Evolutionary conservation across 2,888 invertebrate species (phyloP), one percentile per base, ranked within the genome.

Genomic region (Scotopteryx bipunctaria): DNA sequence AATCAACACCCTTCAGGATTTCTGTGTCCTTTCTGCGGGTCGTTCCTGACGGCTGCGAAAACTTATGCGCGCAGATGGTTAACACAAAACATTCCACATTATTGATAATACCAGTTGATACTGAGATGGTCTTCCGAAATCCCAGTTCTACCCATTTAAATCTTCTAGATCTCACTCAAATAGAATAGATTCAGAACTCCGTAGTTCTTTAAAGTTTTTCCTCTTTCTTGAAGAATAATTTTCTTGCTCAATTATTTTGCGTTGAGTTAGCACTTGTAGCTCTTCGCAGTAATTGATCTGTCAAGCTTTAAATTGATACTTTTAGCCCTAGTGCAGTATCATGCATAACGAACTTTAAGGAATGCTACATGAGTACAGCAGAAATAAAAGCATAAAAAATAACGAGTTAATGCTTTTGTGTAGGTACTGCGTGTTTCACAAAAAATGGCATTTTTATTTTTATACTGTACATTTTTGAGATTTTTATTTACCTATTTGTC

Each of bases 201-300:
- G n/a, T n/a, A n/a, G n/a, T 27, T 11, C 3, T 27, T 9, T 16
- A 15, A 21, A 21, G 15, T 6, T 6, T 13, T 23, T 9, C 5
- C 1, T 5, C 14, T 31, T 21, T 1, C 9, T 21, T 31, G 14
- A 16, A n/a, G 31, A 19, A 21, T 21, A 32, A 17, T 42, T 29
- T 25, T 3, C 40, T 38, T 13, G 6, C 13, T 19, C 4, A 33
- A 16, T 32, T 17, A 19, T n/a, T 14, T n/a, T 44, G 25, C 25
- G 25, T n/a, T 35, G 51, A 59, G 52, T 59, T 41, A 49, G 78
- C 83, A 84, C 81, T 84, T 83, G 65, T 82, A 79, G 66, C 63
- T 67, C 83, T 83, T 84, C 83, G 51, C 69, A 69, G 74, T 76
- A 76, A 75, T 67, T 72, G 67, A 72, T 64, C 63, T 64, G 41